phyloP scores from a whole-genome alignment of 2,888 invertebrate genomes.

The Xestia ashworthii region DNA sequence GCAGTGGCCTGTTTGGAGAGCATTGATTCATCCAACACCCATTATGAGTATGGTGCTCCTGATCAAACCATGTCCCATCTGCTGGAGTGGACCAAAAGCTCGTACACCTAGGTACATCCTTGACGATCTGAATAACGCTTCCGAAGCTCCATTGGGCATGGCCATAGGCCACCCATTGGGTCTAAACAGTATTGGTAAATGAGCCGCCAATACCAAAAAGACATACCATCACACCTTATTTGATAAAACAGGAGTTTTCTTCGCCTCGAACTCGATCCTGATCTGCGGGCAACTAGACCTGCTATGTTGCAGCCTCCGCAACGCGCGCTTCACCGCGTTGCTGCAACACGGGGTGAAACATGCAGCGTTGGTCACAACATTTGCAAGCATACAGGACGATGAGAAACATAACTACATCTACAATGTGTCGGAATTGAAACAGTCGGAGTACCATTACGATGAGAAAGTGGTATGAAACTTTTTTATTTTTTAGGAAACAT shows the following conservation, averaged over 20 bases:
- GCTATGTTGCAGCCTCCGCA: conserved; percentile 84
- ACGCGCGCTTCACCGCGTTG: conserved; percentile 81
- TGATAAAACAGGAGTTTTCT: conserved; percentile 80
- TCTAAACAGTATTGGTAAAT: not conserved
- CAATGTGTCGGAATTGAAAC: conserved; percentile 74
- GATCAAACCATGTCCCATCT: not conserved
- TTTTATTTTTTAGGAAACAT: not conserved
- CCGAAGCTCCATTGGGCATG: not conserved
- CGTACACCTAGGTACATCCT: not conserved
- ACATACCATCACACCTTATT: not conserved
- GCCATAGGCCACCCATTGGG: not conserved
- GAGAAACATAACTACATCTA: conserved; percentile 81
- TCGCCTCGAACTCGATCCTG: conserved; percentile 82
- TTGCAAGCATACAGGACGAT: conserved; percentile 73
- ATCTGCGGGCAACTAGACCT: conserved; percentile 87
- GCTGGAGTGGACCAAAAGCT: not conserved
- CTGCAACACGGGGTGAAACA: conserved; percentile 76
- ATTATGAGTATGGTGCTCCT: not conserved
- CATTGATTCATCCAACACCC: not conserved
- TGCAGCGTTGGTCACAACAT: conserved; percentile 62
- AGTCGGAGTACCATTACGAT: conserved; percentile 81
- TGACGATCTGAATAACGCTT: not conserved
- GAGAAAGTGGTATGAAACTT: conserved; percentile 69
- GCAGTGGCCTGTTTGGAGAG: not conserved
- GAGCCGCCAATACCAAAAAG: too few species aligned